Evolutionary conservation across 30 jellyfish, hydroid and myxozoan genomes (phyloP), one percentile per base, ranked within the genome.

Genomic region (Hydractinia symbiolongicarpus): DNA sequence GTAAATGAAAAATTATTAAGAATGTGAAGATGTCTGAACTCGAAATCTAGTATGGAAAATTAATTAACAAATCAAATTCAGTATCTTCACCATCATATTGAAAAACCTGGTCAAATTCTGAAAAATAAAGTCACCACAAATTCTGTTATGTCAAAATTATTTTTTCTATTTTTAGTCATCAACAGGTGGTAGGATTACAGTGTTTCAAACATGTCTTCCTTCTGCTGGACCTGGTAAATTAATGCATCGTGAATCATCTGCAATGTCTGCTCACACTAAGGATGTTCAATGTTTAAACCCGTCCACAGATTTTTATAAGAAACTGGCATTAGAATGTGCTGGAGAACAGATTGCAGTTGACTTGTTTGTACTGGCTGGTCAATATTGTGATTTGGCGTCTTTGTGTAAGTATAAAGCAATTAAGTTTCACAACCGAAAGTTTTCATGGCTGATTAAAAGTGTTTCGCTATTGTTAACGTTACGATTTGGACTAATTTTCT

Each of bases 271-370:
- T 19, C 81, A 82, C 53, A 68, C 85, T 55, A 91, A 91, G 84
- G 97, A 90, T 76, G 73, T 93, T 5, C 93, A 84, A 58, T 72
- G 71, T 30, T 87, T 91, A 55, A 79, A 82, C 66, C 98, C 98
- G 4, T 77, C 89, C 11, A 91, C 98, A 9, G 98, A 91, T 64
- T 91, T 91, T 76, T 91, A 91, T 84, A 91, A 91, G 89, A 91
- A 84, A 62, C 80, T 86, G 6, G 90, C 98, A n/a, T 79, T 91
- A 60, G 98, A 91, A 21, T 91, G 98, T 86, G 98, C 98, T 10
- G 96, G 98, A 75, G 98, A 91, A 52, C 98, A 91, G 73, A 86
- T 91, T 7, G 98, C 95, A 4, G 69, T 91, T 30, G 98, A 91
- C 71, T 79, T 91, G 30, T 91, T 86, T 55, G 71, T 91, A 51